phyloP scores from a whole-genome alignment of 2,888 invertebrate species.

The Digitonthophagus gazella region DNA sequence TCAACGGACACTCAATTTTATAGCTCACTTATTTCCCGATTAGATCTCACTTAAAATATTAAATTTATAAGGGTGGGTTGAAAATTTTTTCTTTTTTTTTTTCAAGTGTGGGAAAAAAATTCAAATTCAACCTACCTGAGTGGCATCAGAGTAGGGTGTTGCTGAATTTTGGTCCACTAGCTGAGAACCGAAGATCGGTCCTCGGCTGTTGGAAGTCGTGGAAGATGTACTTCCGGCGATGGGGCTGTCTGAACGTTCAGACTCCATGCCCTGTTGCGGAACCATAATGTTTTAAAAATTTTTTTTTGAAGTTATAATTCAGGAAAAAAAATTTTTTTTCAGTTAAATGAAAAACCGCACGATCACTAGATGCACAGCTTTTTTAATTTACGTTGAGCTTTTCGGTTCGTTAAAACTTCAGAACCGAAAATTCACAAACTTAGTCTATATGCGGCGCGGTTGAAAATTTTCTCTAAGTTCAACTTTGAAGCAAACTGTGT shows the following conservation, averaged over 20 bases:
- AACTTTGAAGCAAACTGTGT: conserved; percentile 13
- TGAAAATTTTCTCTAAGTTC: conserved; percentile 9
- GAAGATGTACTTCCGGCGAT: conserved; percentile 25
- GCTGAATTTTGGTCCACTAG: conserved; percentile 85
- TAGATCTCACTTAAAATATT: neutral
- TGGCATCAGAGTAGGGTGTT: conserved; percentile 97
- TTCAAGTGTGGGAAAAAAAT: conserved; percentile 16
- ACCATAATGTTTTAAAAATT: conserved; percentile 58
- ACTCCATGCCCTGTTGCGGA: conserved; percentile 65
- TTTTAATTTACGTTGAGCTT: neutral
- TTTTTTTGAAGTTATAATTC: conserved; percentile 1
- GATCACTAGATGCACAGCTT: conserved; percentile 23
- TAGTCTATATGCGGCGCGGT: conserved; percentile 7
- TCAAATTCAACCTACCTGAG: conserved; percentile 72
- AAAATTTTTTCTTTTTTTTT: conserved; percentile 1
- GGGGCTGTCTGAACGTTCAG: conserved; percentile 47
- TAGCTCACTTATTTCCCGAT: neutral
- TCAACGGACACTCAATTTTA: neutral
- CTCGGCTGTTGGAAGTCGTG: conserved; percentile 50
- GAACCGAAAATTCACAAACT: conserved; percentile 10
- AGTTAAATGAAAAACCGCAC: conserved; percentile 25
- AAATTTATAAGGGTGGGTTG: no score
- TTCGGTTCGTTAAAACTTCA: neutral
- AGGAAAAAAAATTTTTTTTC: neutral
- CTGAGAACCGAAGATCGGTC: conserved; percentile 85